These are phyloP conservation scores for Tigriopus japonicus DNA, from an alignment of 1,140 invertebrate genomes.

Conservation along the genomic window DNA sequence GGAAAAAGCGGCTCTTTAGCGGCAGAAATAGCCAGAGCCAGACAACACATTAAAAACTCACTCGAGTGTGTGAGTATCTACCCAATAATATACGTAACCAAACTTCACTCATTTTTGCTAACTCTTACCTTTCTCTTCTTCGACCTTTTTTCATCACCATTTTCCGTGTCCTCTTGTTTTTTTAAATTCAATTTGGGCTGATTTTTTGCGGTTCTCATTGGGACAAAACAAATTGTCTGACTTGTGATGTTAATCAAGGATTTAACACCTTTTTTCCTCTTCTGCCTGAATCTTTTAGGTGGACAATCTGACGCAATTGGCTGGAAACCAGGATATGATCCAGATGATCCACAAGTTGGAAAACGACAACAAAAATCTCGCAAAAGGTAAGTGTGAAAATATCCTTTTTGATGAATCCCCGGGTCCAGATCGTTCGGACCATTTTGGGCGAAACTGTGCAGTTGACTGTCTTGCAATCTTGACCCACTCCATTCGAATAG, in stretches of 20 bases:
- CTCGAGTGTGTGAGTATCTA: slow-evolving; percentile 15
- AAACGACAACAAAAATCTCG: slow-evolving; percentile 1
- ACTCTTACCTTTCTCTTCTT: not conserved
- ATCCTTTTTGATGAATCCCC: too few relatives aligned
- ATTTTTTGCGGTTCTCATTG: not conserved
- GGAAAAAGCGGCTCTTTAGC: slow-evolving; percentile 2
- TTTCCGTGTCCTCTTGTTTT: too few relatives aligned
- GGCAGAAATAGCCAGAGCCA: slow-evolving; percentile 8
- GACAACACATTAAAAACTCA: slow-evolving; percentile 16
- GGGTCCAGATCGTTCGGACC: not conserved
- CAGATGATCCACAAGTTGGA: not conserved
- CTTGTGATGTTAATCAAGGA: too few relatives aligned
- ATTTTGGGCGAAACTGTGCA: too few relatives aligned
- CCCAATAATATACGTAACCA: not conserved
- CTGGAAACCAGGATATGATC: not conserved
- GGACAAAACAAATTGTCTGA: too few relatives aligned
- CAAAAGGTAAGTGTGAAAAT: too few relatives aligned
- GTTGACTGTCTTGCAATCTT: too few relatives aligned
- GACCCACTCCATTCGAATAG: too few relatives aligned
- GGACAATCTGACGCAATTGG: not conserved
- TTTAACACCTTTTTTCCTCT: too few relatives aligned
- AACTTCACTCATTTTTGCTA: not conserved
- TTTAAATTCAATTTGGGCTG: too few relatives aligned
- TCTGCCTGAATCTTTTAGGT: not conserved
- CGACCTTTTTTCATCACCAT: not conserved